phyloP scores from a whole-genome alignment of 2,888 invertebrate species.

The Agriopis marginaria region DNA sequence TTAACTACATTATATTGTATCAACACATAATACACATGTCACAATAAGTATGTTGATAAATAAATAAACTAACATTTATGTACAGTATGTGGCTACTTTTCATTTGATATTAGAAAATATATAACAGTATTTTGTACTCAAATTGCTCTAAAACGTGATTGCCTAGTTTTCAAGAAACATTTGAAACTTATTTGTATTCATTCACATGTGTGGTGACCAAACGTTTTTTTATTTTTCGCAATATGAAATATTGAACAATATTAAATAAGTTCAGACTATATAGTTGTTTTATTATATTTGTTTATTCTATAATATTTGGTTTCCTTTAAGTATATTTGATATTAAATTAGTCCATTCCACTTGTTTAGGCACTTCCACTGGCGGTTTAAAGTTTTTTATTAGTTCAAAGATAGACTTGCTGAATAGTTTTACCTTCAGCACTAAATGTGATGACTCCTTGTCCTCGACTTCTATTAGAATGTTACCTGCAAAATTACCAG shows the following conservation, averaged over 20 bases:
- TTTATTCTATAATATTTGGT: constrained; percentile 68
- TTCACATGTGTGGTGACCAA: constrained; percentile 78
- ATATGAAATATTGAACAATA: constrained; percentile 72
- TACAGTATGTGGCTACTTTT: constrained; percentile 1
- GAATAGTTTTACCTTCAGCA: constrained; percentile 69
- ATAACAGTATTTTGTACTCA: constrained; percentile 20
- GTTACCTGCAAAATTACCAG: constrained; percentile 67
- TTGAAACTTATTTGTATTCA: constrained; percentile 69
- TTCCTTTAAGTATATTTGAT: constrained; percentile 76
- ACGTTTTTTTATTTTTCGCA: constrained; percentile 71
- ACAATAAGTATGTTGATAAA: constrained; percentile 14
- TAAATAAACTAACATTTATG: background rate
- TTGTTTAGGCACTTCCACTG: constrained; percentile 68
- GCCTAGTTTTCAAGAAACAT: constrained; percentile 62
- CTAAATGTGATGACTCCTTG: constrained; percentile 56
- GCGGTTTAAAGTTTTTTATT: constrained; percentile 70
- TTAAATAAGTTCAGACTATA: constrained; percentile 70
- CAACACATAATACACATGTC: background rate
- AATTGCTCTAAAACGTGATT: constrained; percentile 51
- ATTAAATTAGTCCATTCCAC: constrained; percentile 74
- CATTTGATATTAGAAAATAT: constrained; percentile 12
- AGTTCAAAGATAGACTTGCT: constrained; percentile 71
- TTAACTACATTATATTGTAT: constrained; percentile 9
- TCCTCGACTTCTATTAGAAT: constrained; percentile 67
- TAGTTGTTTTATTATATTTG: constrained; percentile 52